phyloP scores from a whole-genome alignment of 2,113 vertebrate genomes.

The Craseonycteris thonglongyai region DNA sequence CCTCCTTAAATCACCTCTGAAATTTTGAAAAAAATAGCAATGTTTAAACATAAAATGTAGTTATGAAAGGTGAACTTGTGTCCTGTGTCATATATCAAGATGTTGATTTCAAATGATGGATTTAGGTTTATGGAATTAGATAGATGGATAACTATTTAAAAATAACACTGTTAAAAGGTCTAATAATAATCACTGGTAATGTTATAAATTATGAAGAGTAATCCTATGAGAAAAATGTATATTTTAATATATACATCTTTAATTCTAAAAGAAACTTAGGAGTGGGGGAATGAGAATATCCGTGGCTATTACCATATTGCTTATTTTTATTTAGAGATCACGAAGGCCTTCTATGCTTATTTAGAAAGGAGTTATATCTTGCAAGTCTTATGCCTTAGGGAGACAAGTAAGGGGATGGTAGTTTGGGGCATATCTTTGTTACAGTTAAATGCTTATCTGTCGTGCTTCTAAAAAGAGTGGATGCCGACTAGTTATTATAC shows the following conservation, averaged over 20 bases:
- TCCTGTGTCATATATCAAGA: not conserved
- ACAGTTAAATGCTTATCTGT: not conserved
- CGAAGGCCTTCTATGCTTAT: not conserved
- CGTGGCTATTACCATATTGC: not conserved
- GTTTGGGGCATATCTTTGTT: not conserved
- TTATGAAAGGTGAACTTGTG: not conserved
- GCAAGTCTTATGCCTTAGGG: not conserved
- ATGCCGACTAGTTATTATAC: not conserved
- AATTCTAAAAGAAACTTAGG: not conserved
- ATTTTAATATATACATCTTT: not conserved
- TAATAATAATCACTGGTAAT: not conserved
- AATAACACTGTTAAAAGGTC: not conserved
- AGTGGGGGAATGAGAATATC: not conserved
- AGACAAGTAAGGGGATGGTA: rapidly evolving
- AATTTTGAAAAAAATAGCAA: constrained; percentile 13
- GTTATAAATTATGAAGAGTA: not conserved
- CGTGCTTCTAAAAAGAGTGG: not conserved
- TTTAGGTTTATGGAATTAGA: not conserved
- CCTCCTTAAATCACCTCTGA: not conserved
- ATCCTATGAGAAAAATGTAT: not conserved
- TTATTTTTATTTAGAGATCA: not conserved
- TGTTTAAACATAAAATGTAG: not conserved
- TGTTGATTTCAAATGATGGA: not conserved
- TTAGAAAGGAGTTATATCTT: not conserved
- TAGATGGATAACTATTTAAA: not conserved